Conservation (phyloP, 23 tunicate genomes). For the Trididemnum miniatum region DNA sequence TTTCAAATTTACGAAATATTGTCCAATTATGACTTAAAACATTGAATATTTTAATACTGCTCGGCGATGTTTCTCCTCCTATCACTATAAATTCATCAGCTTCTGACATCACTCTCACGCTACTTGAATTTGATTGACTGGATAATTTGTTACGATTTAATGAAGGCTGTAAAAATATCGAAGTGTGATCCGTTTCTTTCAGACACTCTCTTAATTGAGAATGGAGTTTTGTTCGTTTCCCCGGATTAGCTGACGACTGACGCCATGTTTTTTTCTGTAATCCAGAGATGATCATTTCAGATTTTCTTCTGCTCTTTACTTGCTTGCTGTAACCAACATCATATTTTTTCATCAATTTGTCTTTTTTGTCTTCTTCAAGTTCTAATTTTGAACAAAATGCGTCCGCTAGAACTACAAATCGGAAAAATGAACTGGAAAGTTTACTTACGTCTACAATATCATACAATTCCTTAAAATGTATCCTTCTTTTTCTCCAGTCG, state of each 20-base stretch:
- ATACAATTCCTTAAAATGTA: background rate
- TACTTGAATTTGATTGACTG: background rate
- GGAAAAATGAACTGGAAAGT: background rate
- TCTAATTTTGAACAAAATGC: background rate
- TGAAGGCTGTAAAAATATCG: background rate
- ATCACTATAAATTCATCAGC: constrained; percentile 24
- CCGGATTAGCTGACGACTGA: background rate
- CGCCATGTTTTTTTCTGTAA: background rate
- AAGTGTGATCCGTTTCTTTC: background rate
- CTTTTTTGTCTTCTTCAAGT: background rate
- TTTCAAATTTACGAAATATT: background rate
- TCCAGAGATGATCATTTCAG: background rate
- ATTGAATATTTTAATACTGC: background rate
- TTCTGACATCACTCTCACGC: background rate
- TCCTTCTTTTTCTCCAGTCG: background rate
- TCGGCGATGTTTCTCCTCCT: constrained; percentile 2
- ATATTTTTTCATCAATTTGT: background rate
- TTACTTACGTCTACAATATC: background rate
- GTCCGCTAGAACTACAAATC: background rate
- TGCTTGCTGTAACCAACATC: background rate
- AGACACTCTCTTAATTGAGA: background rate
- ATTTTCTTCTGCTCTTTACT: background rate
- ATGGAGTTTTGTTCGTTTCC: background rate
- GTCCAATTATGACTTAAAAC: constrained; percentile 10
- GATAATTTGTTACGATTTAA: too few relatives aligned